Base-by-base conservation (phyloP, 1,140 invertebrate genomes). In the Drosophila eugracilis region DNA sequence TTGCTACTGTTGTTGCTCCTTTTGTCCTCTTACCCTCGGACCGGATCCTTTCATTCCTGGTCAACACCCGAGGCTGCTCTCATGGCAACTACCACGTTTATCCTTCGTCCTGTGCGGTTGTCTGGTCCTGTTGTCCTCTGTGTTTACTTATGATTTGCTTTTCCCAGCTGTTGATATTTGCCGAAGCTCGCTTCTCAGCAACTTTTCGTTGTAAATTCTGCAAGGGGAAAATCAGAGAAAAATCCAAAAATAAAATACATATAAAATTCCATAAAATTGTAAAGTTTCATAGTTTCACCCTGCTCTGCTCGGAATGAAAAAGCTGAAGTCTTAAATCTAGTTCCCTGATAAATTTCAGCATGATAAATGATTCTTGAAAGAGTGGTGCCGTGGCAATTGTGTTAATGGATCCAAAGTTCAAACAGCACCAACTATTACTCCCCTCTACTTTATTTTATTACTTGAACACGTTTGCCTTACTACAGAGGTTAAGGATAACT, bases 131-230 rank as follows among this genome's bases (percentile, higher is more conserved):
- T 58, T 62, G 32, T 58, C 37, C 42, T 36, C 5, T 54, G 30
- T 80, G 80, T 80, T 86, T 73, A 73, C 76, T 76, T 86, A 69
- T 80, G 80, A 85, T 85, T 85, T 48, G 60, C 66, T 79, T 78
- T 42, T 36, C 21, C 49, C 66, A 55, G 65, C 65, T 67, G 65
- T 67, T 67, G 47, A 67, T 67, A 28, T 67, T 70, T 70, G 49
- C 34, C 41, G 2, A 54, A 63, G 70, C 69, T 74, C 48, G 41
- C 55, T 63, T 21, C 55, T 62, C 58, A 39, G 52, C 62, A 70
- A 70, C 66, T 78, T 44, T 70, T 42, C 42, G 37, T 54, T 71
- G 54, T 39, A 30, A 28, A 52, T 47, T 39, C 71, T 66, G 72
- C 47, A 75, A 57, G 55, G 49, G 34, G 15, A 57, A 65, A 57